A percentile compares a stretch with the other conserved stretches of the same genome.
Evolutionary conservation across 1,140 invertebrate genomes (phyloP).

Genomic region (Proctacanthus coquilletti): DNA sequence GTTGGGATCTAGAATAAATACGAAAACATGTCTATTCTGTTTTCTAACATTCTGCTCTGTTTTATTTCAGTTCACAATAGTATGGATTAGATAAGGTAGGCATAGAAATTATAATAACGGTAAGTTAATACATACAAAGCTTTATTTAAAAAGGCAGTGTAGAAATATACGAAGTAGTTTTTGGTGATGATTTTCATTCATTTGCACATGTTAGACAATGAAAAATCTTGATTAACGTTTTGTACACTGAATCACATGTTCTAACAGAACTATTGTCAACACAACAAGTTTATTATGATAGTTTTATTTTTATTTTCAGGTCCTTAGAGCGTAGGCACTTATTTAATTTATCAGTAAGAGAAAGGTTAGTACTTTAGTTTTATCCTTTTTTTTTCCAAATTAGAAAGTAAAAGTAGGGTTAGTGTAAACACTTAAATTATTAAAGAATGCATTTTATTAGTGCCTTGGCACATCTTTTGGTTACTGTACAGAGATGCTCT

Average conservation of each 20-base stretch:
- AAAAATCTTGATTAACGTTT: slow-evolving; percentile 6
- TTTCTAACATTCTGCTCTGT: not conserved
- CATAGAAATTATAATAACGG: slow-evolving; percentile 1
- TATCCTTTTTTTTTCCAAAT: slow-evolving; percentile 1
- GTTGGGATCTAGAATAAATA: not conserved
- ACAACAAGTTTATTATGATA: no score
- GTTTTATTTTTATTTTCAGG: no score
- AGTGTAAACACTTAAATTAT: no score
- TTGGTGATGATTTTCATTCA: slow-evolving; percentile 2
- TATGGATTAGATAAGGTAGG: not conserved
- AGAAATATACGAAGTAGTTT: not conserved
- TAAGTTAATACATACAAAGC: not conserved
- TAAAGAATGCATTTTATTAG: no score
- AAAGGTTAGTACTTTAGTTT: not conserved
- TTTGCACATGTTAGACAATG: slow-evolving; percentile 6
- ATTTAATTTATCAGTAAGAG: no score
- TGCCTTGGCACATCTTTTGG: no score
- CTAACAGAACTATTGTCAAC: not conserved
- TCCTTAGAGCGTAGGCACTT: no score
- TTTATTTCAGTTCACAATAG: not conserved
- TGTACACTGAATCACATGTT: not conserved
- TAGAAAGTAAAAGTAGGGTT: no score
- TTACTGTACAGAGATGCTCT: no score
- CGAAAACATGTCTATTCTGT: not conserved
- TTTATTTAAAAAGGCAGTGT: no score